Evolutionary conservation across 1,140 invertebrate species (phyloP), one percentile per base, ranked within the genome.

Genomic region (Ditylenchus dipsaci): DNA sequence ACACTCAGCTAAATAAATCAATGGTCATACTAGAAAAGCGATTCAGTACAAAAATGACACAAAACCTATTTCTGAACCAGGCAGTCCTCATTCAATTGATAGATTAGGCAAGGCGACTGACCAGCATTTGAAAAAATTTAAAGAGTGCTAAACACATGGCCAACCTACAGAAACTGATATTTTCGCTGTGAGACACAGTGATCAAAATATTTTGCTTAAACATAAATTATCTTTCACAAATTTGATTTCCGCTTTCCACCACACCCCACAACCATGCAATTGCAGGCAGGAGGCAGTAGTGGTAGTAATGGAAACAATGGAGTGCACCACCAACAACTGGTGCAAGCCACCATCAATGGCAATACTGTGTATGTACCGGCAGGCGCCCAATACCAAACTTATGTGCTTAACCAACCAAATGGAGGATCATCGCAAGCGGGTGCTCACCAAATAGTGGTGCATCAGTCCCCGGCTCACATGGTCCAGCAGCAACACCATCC

Each of bases 281-380:
- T 53, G 49, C 49, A 53, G 23, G 49, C 3, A 53, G 49, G 49
- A 3, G 15, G 49, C 49, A 53, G 8, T 8, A 53, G n/a, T 19
- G 15, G 23, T 15, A 21, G n/a, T 26, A 53, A 45, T n/a, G n/a
- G n/a, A n/a, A n/a, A 11, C 33, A 38, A 38, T 38, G 38, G 57
- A n/a, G 19, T n/a, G n/a, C 42, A 29, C n/a, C n/a, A 13, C 29
- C 62, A 63, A 65, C 62, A 49, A 38, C 63, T 65, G 29, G 63
- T 65, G 23, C 63, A 65, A 38, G 57, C 63, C n/a, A 65, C 29
- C 63, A 65, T 65, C 42, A 65, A 65, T n/a, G 63, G 63, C 33
- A 58, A 23, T 11, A 65, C 63, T 19, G 63, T 65, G 42, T 65
- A 65, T 65, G 63, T 65, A 17, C 63, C 63, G 3, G 63, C 63